Base-by-base conservation (phyloP, 2,888 invertebrate genomes). In the Tinea pellionella region DNA sequence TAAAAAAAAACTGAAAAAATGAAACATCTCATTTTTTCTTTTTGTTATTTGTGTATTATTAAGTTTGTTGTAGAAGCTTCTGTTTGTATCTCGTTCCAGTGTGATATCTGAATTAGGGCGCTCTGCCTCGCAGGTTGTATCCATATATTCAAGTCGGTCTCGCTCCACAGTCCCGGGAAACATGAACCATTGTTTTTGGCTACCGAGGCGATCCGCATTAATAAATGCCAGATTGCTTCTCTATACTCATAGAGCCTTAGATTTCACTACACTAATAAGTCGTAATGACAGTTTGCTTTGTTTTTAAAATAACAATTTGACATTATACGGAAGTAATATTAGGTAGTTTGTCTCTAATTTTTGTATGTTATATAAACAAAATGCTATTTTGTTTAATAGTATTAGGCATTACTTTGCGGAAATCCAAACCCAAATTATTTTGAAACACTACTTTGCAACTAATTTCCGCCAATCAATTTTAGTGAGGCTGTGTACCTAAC, bases 151-250 rank as follows among this genome's bases (percentile, higher is more conserved):
- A 16, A 47, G 47, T 8, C 16, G 47, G 47, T 47, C 47, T 66
- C 66, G 69, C 67, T 68, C 69, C 67, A 69, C 70, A 70, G 70
- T 72, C 70, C 72, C 67, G 72, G 72, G 75, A 71, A 74, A 72
- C 70, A 72, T 68, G 68, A 70, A 64, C 71, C 71, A 76, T 77
- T 78, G 75, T 78, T 72, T 71, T 69, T 67, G 68, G 63, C 68
- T 68, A 70, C 69, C 70, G 70, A 70, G 68, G 71, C 76, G 70
- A 74, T 75, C 68, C 70, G 68, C 73, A 76, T 75, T 78, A 74
- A 76, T 76, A 77, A 77, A 77, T 71, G 72, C 72, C 70, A 69
- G 72, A 72, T 73, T 72, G 71, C 71, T 65, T 67, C 66, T 67
- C 63, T 63, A 37, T 37, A 37, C 9, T 37, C 9, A 15, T n/a